Conservation (phyloP, 2,888 invertebrate species). For the Lasius platythorax region DNA sequence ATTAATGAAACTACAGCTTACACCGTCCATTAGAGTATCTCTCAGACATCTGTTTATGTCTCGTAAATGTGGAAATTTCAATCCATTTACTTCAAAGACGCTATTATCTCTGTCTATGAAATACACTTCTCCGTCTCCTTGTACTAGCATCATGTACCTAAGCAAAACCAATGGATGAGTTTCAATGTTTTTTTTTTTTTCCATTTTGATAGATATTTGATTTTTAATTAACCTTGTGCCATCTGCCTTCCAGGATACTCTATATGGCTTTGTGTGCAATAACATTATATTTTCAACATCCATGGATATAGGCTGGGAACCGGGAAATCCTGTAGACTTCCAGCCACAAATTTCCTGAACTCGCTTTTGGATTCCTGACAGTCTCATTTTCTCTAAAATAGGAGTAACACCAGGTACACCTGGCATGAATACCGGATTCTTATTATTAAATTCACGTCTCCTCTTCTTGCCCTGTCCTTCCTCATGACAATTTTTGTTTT, state of each 20-base stretch:
- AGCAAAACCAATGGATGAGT: conserved; percentile 22
- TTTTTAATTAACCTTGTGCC: conserved; percentile 92
- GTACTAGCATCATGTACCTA: conserved; percentile 98
- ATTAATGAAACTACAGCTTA: conserved; percentile 86
- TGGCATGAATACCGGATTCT: conserved; percentile 93
- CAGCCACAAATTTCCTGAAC: conserved; percentile 94
- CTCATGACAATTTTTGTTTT: conserved; percentile 57
- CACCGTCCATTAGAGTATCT: conserved; percentile 96
- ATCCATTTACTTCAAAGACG: conserved; percentile 93
- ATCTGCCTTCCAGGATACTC: conserved; percentile 99
- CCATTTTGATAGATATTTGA: conserved; percentile 32
- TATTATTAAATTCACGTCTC: conserved; percentile 87
- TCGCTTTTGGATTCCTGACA: conserved; percentile 90
- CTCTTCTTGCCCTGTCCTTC: conserved; percentile 82
- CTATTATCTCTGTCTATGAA: conserved; percentile 98
- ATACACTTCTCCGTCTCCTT: conserved; percentile 94
- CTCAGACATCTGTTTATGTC: conserved; percentile 90
- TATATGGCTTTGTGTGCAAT: conserved; percentile 93
- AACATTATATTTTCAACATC: conserved; percentile 92
- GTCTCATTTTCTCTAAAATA: conserved; percentile 88
- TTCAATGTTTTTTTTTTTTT: background rate
- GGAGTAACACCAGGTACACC: conserved; percentile 93
- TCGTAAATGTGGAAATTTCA: conserved; percentile 93
- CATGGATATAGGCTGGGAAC: conserved; percentile 99
- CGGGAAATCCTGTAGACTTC: conserved; percentile 95